Percentiles rank a stretch among this genome's conserved stretches.
Conservation (phyloP, 2,888 invertebrate genomes). For the Dendrolimus pini region DNA sequence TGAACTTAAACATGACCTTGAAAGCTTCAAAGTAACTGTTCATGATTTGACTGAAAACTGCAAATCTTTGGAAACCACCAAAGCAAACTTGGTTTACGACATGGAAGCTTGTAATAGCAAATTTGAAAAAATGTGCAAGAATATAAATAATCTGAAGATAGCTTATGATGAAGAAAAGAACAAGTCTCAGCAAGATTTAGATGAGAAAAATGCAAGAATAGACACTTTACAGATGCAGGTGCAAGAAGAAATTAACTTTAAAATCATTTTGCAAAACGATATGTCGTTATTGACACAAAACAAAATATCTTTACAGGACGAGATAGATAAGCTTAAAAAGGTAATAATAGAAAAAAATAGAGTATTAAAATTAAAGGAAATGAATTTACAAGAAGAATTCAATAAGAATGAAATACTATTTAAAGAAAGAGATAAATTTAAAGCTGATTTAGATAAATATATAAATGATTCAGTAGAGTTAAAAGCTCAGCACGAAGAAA, state of each 20-base stretch:
- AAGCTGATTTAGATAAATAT: conserved; percentile 19
- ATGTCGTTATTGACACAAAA: conserved; percentile 23
- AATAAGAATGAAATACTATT: conserved; percentile 17
- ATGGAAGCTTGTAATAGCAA: conserved; percentile 28
- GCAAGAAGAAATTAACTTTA: conserved; percentile 44
- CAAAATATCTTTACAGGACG: conserved; percentile 22
- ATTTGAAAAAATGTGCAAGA: conserved; percentile 30
- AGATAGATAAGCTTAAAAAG: conserved; percentile 20
- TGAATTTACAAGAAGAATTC: conserved; percentile 27
- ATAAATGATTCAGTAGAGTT: conserved; percentile 19
- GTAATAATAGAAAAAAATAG: conserved; percentile 30
- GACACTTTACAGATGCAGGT: conserved; percentile 42
- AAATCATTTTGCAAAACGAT: conserved; percentile 36
- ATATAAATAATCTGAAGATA: conserved; percentile 32
- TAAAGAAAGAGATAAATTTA: conserved; percentile 20
- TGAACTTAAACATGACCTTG: conserved; percentile 33
- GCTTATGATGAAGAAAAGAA: conserved; percentile 30
- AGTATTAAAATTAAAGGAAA: conserved; percentile 26
- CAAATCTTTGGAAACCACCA: conserved; percentile 29
- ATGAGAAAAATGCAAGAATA: conserved; percentile 40
- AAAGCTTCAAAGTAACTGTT: conserved; percentile 26
- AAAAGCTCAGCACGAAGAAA: conserved; percentile 17
- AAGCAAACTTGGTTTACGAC: conserved; percentile 30
- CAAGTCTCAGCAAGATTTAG: conserved; percentile 31
- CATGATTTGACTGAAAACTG: conserved; percentile 27